Conservation (phyloP, 2,888 invertebrate species). For the Sminthurides aquaticus region DNA sequence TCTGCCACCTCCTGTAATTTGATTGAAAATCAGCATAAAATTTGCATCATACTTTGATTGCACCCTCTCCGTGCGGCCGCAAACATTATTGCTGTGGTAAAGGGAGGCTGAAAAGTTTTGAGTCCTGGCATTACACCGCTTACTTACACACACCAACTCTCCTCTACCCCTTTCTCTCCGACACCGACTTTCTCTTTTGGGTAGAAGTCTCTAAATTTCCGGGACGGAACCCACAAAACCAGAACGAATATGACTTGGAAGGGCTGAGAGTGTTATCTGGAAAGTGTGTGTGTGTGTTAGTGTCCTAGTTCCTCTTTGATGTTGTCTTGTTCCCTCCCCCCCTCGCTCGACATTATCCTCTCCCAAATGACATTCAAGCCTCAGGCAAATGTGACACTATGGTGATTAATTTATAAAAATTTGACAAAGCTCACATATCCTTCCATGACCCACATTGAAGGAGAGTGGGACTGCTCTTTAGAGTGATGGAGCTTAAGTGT, state of each 20-base stretch:
- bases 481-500: too few species aligned
- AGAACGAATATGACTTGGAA: neutral
- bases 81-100: neutral
- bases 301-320: neutral
- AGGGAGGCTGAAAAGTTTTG: neutral
- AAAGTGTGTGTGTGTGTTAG: too few species aligned
- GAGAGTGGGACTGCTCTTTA: too few species aligned
- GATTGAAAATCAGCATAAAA: neutral
- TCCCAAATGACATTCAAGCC: neutral
- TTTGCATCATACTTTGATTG: neutral
- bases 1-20: slow-evolving; percentile 39
- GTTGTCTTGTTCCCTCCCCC: neutral
- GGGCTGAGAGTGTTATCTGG: neutral
- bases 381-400: neutral
- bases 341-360: neutral
- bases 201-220: too few species aligned
- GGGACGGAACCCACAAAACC: neutral
- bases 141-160: too few species aligned
- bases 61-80: neutral
- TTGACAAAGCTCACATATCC: too few species aligned
- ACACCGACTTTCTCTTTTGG: too few species aligned
- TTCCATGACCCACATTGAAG: too few species aligned
- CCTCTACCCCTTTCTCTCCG: too few species aligned
- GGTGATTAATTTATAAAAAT: neutral
- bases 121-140: too few species aligned